phyloP scores from a whole-genome alignment of 2,888 invertebrate species.

The Rutpela maculata region DNA sequence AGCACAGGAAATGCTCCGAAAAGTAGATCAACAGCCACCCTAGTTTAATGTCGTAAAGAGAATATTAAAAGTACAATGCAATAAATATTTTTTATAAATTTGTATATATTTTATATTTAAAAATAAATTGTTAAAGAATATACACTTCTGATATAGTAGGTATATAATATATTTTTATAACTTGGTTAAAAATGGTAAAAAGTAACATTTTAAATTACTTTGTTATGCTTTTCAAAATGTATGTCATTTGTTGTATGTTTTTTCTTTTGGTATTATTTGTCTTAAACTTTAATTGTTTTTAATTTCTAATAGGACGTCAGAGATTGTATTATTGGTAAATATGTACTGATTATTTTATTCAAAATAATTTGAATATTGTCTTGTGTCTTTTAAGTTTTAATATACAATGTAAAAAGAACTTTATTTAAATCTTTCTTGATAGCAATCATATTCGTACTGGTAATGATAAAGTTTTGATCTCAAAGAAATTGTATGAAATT shows the following conservation, averaged over 20 bases:
- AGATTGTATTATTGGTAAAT: constrained; percentile 30
- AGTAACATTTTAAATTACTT: constrained; percentile 16
- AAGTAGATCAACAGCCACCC: constrained; percentile 67
- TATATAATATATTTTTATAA: constrained; percentile 5
- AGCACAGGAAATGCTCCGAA: constrained; percentile 60
- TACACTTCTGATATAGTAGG: constrained; percentile 26
- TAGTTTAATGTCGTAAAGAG: constrained; percentile 60
- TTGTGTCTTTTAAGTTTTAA: constrained; percentile 8
- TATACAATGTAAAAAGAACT: constrained; percentile 17
- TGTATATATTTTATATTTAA: constrained; percentile 54
- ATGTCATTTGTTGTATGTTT: neutral
- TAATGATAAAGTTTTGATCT: constrained; percentile 18
- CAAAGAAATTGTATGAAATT: constrained; percentile 6
- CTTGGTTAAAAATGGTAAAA: constrained; percentile 25
- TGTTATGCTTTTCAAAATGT: constrained; percentile 13
- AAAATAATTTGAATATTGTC: constrained; percentile 9
- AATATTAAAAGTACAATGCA: constrained; percentile 56
- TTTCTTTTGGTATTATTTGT: neutral
- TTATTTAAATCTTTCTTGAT: constrained; percentile 4
- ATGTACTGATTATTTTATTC: neutral
- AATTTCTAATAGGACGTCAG: neutral
- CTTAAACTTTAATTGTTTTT: neutral
- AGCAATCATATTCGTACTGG: constrained; percentile 4
- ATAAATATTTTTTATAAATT: constrained; percentile 52
- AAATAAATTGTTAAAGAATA: constrained; percentile 44